Percentiles rank a stretch among this genome's conserved stretches.
These are phyloP conservation scores for Escarpia spicata DNA, from an alignment of 2,888 invertebrate genomes.

Conservation along the genomic window DNA sequence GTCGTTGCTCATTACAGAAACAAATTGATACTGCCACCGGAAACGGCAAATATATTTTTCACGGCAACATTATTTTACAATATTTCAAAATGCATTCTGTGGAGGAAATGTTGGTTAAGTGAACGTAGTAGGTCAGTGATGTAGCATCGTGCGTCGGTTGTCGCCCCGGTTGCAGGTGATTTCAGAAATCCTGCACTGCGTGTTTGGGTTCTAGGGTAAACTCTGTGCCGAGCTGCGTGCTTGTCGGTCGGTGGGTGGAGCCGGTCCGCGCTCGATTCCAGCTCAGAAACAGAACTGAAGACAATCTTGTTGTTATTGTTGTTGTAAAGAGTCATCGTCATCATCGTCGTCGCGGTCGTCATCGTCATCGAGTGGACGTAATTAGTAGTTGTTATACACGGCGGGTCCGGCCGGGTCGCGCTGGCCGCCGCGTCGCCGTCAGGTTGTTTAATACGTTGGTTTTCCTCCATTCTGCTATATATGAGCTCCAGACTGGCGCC, in stretches of 20 bases:
- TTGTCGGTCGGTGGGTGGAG: background rate
- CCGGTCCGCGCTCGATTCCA: constrained; percentile 4
- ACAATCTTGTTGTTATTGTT: constrained; percentile 16
- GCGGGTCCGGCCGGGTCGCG: background rate
- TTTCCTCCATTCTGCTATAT: background rate
- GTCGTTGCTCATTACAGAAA: background rate
- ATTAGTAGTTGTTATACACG: background rate
- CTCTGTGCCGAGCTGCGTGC: constrained; percentile 2
- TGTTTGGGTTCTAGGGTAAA: constrained; percentile 13
- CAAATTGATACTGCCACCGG: background rate
- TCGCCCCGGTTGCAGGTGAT: background rate
- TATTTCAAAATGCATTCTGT: background rate
- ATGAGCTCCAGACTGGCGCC: constrained; percentile 2
- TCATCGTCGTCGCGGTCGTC: constrained; percentile 1
- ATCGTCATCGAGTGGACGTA: background rate
- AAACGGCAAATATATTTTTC: constrained; percentile 10
- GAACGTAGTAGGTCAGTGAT: background rate
- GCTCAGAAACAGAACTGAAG: constrained; percentile 1
- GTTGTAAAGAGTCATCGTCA: constrained; percentile 16
- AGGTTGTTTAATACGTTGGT: constrained; percentile 16
- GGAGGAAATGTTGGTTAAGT: background rate
- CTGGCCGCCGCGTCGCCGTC: background rate
- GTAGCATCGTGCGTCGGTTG: background rate
- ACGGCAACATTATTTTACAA: background rate
- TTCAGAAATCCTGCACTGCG: constrained; percentile 6